Conservation (phyloP, 1,140 invertebrate species). For the Philopotamus ludificatus region DNA sequence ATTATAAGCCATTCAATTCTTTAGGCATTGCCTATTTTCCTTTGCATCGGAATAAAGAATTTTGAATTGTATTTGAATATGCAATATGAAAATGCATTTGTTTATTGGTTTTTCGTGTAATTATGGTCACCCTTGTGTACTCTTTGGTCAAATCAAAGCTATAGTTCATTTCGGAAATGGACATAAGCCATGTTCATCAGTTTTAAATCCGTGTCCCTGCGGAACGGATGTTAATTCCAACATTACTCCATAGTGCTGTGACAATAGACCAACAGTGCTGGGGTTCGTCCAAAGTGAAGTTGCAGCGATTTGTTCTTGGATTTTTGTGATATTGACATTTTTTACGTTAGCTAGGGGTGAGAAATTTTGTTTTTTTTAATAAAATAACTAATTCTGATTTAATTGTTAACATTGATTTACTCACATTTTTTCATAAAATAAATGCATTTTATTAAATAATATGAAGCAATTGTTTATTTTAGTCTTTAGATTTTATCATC, state of each 20-base stretch:
- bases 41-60: not conserved
- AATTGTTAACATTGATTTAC: too few relatives aligned
- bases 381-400: too few relatives aligned
- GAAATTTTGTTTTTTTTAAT: too few relatives aligned
- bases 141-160: conserved; percentile 19
- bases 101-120: conserved; percentile 9
- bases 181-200: conserved; percentile 24
- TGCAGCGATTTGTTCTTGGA: not conserved
- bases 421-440: too few relatives aligned
- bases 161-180: conserved; percentile 29
- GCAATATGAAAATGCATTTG: too few relatives aligned
- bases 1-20: not conserved
- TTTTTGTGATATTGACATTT: too few relatives aligned
- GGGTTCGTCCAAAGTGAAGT: conserved; percentile 1
- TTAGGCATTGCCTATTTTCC: not conserved
- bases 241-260: conserved; percentile 5
- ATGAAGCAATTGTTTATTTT: too few relatives aligned
- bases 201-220: conserved; percentile 25
- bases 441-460: too few relatives aligned
- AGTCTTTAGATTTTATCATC: too few relatives aligned
- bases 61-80: too few relatives aligned
- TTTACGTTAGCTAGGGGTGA: too few relatives aligned
- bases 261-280: not conserved
- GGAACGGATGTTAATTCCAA: conserved; percentile 20
- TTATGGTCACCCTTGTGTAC: conserved; percentile 15